Evolutionary conservation across 2,888 invertebrate genomes (phyloP), one percentile per base, ranked within the genome.

Genomic region (Byasa hedistus): DNA sequence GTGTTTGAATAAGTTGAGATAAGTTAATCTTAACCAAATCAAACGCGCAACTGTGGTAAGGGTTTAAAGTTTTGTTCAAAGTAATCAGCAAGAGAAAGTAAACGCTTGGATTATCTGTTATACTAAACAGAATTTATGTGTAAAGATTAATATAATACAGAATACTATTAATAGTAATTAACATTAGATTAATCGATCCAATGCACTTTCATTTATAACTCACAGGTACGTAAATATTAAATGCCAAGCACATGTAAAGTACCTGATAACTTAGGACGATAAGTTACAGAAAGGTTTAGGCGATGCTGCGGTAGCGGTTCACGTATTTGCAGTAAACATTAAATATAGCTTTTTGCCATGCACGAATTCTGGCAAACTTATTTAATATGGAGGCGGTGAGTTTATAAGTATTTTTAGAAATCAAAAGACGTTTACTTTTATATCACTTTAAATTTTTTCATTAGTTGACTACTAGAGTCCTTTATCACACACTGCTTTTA

Each of bases 281-380:
- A 66, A 66, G 61, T 36, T 51, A 52, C 24, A 56, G 65, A 36
- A 61, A 57, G 57, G 65, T 57, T 61, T 61, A 57, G 56, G 61
- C 65, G 52, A 57, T 61, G 57, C 55, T 32, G 57, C 57, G 57
- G 61, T 52, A 61, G 39, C 51, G 61, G 55, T 61, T 61, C 65
- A 61, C 57, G 61, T 66, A 52, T 57, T 52, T 24, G 61, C 65
- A 23, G 39, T 61, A 61, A 57, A 66, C 36, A 57, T 61, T 24
- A 60, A 56, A 61, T 61, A 60, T 65, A 32, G 44, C 56, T 55
- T 60, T 60, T 60, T 65, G 48, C 48, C 52, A 22, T 54, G 22
- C 52, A 22, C 52, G 22, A 54, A 54, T 23, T 23, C 22, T 3
- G 52, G n/a, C n/a, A 54, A 0, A 22, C 8, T 22, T 10, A 10